Evolutionary conservation across 2,888 invertebrate species (phyloP).

Genomic region (Papilio demoleus): DNA sequence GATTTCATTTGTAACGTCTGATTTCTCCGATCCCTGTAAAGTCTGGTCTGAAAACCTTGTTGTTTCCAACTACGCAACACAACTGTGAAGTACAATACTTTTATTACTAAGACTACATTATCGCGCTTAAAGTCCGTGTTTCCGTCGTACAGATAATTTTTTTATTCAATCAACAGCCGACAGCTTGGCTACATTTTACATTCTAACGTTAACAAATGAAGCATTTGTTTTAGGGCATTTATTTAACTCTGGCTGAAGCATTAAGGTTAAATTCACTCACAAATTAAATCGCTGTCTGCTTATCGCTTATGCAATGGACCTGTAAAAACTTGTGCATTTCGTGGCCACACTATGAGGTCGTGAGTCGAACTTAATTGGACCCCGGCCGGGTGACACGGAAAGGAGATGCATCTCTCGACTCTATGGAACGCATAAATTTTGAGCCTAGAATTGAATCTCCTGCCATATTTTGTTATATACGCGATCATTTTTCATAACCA

Average conservation of each 20-base stretch:
- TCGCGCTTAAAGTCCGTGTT: too few species aligned
- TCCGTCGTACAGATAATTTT: too few species aligned
- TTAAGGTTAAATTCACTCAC: background rate
- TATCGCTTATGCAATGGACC: background rate
- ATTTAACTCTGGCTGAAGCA: too few species aligned
- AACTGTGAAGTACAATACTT: too few species aligned
- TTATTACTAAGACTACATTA: too few species aligned
- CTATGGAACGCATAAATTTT: conserved; percentile 80
- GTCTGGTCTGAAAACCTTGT: background rate
- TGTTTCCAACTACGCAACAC: background rate
- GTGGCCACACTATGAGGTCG: conserved; percentile 69
- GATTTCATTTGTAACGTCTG: too few species aligned
- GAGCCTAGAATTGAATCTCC: conserved; percentile 65
- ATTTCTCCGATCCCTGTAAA: too few species aligned
- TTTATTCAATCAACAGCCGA: too few species aligned
- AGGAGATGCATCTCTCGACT: conserved; percentile 79
- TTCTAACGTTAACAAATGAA: too few species aligned
- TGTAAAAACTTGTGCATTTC: conserved; percentile 49
- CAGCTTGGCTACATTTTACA: too few species aligned
- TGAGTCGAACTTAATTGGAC: conserved; percentile 82
- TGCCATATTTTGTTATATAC: conserved; percentile 62
- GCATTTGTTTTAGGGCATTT: too few species aligned
- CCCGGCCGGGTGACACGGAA: conserved; percentile 79
- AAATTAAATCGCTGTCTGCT: background rate
- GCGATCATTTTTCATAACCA: conserved; percentile 25